Percentiles rank a stretch among this genome's conserved stretches.
These are phyloP conservation scores for Halcyon senegalensis DNA, from an alignment of 2,113 vertebrate species.

Conservation along the genomic window DNA sequence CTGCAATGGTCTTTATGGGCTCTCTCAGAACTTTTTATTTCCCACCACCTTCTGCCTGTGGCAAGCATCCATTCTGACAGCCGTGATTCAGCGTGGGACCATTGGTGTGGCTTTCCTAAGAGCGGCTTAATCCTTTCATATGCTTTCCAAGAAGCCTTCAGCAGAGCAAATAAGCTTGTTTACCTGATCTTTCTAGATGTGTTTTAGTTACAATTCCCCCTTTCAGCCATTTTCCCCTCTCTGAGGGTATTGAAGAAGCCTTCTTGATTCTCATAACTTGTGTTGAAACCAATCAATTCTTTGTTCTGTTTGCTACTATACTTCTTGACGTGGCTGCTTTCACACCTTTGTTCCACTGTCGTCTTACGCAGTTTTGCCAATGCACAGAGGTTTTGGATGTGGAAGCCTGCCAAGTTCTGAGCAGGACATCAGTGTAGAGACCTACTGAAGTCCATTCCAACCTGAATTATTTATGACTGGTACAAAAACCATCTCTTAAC, in stretches of 20 bases:
- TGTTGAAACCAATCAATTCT: background rate
- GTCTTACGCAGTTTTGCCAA: rapidly evolving
- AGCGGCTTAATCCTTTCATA: background rate
- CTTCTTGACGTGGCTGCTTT: background rate
- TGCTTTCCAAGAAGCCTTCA: background rate
- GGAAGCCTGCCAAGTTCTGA: background rate
- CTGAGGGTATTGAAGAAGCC: background rate
- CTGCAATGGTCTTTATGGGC: background rate
- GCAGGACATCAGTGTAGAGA: background rate
- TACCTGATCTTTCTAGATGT: background rate
- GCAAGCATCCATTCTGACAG: background rate
- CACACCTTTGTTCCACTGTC: background rate
- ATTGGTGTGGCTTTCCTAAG: rapidly evolving
- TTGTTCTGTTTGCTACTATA: background rate
- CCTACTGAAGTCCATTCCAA: background rate
- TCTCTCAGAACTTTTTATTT: background rate
- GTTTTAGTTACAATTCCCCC: background rate
- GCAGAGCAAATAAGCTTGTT: background rate
- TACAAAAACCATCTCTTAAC: background rate
- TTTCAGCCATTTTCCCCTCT: background rate
- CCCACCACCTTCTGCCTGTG: background rate
- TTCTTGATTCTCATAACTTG: background rate
- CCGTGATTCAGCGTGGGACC: background rate
- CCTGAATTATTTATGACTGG: background rate
- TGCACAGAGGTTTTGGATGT: background rate